Evolutionary conservation across 2,888 invertebrate species (phyloP).

Genomic region (Eilema griseolum): DNA sequence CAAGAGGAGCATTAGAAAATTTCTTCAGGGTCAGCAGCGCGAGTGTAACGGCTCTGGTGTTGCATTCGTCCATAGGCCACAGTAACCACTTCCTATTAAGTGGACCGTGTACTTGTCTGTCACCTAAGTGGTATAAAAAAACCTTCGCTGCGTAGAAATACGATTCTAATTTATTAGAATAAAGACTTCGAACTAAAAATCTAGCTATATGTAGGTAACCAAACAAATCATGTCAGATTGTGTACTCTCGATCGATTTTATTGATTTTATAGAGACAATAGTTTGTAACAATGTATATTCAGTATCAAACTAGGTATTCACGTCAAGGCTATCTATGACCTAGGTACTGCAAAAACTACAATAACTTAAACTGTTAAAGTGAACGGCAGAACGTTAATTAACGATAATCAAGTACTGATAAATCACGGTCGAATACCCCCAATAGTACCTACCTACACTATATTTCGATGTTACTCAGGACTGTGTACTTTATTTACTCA

Average conservation of each 20-base stretch:
- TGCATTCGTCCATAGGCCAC: too few species aligned
- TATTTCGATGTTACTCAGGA: not conserved
- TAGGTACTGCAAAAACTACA: constrained; percentile 26
- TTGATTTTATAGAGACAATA: not conserved
- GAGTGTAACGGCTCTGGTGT: too few species aligned
- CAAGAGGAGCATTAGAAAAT: too few species aligned
- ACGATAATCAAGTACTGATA: constrained; percentile 40
- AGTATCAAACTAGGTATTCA: not conserved
- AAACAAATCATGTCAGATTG: not conserved
- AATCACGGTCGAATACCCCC: constrained; percentile 29
- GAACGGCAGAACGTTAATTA: constrained; percentile 38
- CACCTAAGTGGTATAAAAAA: too few species aligned
- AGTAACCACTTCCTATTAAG: too few species aligned
- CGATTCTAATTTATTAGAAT: too few species aligned
- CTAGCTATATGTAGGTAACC: too few species aligned
- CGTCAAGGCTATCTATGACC: constrained; percentile 33
- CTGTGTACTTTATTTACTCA: not conserved
- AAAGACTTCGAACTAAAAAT: too few species aligned
- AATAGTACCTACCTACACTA: constrained; percentile 18
- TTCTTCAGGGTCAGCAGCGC: too few species aligned
- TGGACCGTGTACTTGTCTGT: too few species aligned
- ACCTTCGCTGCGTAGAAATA: too few species aligned
- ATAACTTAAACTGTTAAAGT: constrained; percentile 39
- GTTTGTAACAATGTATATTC: not conserved
- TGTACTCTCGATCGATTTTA: not conserved